Evolutionary conservation across 2,797 vertebrate genomes (phyloP).

Genomic region (Typhlichthys eigenmanni): DNA sequence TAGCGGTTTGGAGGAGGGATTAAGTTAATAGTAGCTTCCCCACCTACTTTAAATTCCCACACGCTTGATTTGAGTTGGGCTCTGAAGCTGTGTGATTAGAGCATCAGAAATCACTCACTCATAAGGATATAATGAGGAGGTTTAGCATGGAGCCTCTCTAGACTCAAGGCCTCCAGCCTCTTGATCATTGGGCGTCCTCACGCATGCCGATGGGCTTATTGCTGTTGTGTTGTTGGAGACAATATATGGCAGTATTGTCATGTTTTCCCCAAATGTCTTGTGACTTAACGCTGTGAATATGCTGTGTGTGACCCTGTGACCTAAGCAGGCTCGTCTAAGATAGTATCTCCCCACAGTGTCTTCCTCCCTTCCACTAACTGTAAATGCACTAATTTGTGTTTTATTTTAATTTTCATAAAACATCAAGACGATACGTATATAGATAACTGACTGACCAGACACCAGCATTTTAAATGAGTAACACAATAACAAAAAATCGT

Average conservation of each 20-base stretch:
- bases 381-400: constrained; percentile 20
- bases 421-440: background rate
- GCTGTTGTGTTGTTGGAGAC: constrained; percentile 24
- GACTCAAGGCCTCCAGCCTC: constrained; percentile 58
- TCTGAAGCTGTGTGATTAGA: constrained; percentile 66
- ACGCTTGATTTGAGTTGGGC: constrained; percentile 64
- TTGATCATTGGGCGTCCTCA: constrained; percentile 54
- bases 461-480: too few relatives aligned
- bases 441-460: too few relatives aligned
- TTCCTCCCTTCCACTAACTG: constrained; percentile 55
- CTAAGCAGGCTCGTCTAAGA: constrained; percentile 21
- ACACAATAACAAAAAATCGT: too few relatives aligned
- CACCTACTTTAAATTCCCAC: constrained; percentile 60
- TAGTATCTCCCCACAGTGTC: constrained; percentile 43
- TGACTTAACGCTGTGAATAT: constrained; percentile 10
- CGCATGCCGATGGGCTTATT: constrained; percentile 41
- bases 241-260: too few relatives aligned
- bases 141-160: constrained; percentile 58
- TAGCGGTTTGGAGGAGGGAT: constrained; percentile 64
- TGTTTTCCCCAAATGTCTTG: background rate
- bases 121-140: constrained; percentile 63
- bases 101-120: constrained; percentile 63
- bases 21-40: constrained; percentile 65
- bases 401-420: constrained; percentile 5
- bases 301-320: constrained; percentile 43